A percentile compares a stretch with the other conserved stretches of the same genome.
These are phyloP conservation scores for Pollenia amentaria DNA, from an alignment of 2,888 invertebrate species.

Conservation along the genomic window DNA sequence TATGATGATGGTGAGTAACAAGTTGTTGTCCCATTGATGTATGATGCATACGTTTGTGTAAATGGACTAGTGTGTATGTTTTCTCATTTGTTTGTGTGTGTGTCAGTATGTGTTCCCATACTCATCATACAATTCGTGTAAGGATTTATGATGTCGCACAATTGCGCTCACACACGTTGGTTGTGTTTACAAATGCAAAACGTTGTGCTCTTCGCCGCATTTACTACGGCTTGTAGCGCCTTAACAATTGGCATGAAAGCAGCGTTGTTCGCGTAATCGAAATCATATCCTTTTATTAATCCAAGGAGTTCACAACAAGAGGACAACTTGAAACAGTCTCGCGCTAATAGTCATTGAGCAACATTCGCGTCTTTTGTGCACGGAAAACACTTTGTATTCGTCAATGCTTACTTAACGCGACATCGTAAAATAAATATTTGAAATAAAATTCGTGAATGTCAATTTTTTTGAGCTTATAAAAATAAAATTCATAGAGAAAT, in stretches of 20 bases:
- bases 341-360: conserved; percentile 21
- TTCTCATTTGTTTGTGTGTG: background rate
- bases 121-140: conserved; percentile 30
- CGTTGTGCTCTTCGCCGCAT: conserved; percentile 74
- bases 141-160: conserved; percentile 52
- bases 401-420: conserved; percentile 47
- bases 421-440: conserved; percentile 12
- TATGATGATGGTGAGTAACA: conserved; percentile 66
- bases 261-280: conserved; percentile 74
- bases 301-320: conserved; percentile 79
- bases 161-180: conserved; percentile 20
- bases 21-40: conserved; percentile 73
- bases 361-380: conserved; percentile 26
- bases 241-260: conserved; percentile 73
- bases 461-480: conserved; percentile 22
- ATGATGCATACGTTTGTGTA: conserved; percentile 5
- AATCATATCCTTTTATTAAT: conserved; percentile 81
- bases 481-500: background rate
- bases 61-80: background rate
- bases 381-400: conserved; percentile 50
- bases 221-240: conserved; percentile 51
- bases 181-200: conserved; percentile 46
- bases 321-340: conserved; percentile 62
- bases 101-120: background rate
- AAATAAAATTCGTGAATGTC: conserved; percentile 29